A percentile compares a stretch with the other conserved stretches of the same genome.
Conservation (phyloP, 2,797 vertebrate species). For the Pteropus rufus region DNA sequence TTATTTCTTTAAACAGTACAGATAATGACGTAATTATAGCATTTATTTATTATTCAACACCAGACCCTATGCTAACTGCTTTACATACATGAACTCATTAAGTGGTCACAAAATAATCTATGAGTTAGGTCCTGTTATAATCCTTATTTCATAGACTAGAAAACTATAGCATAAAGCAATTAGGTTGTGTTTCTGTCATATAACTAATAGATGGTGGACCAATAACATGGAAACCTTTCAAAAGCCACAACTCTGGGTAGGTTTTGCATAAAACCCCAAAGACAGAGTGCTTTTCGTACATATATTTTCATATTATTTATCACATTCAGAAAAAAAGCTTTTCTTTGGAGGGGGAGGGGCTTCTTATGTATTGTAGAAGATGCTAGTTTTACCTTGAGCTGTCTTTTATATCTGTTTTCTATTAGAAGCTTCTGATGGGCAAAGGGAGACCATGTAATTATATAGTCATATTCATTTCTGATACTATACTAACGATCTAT, state of each 20-base stretch:
- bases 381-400: background rate
- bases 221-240: background rate
- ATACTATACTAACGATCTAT: background rate
- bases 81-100: background rate
- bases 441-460: background rate
- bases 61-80: background rate
- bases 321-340: background rate
- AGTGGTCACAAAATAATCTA: background rate
- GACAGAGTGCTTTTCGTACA: background rate
- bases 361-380: background rate
- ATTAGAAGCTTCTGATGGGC: background rate
- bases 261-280: background rate
- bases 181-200: background rate
- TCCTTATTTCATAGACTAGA: background rate
- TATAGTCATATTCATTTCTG: background rate
- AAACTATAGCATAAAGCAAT: background rate
- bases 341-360: background rate
- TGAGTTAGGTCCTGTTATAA: background rate
- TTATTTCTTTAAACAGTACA: background rate
- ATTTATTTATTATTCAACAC: background rate
- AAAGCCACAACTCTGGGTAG: background rate
- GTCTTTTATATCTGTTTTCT: background rate
- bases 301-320: background rate
- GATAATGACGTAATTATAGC: background rate
- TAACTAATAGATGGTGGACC: background rate